A percentile compares a stretch with the other conserved stretches of the same genome.
These are phyloP conservation scores for Hirtodrosophila duncani DNA, from an alignment of 2,888 invertebrate species.

Conservation along the genomic window DNA sequence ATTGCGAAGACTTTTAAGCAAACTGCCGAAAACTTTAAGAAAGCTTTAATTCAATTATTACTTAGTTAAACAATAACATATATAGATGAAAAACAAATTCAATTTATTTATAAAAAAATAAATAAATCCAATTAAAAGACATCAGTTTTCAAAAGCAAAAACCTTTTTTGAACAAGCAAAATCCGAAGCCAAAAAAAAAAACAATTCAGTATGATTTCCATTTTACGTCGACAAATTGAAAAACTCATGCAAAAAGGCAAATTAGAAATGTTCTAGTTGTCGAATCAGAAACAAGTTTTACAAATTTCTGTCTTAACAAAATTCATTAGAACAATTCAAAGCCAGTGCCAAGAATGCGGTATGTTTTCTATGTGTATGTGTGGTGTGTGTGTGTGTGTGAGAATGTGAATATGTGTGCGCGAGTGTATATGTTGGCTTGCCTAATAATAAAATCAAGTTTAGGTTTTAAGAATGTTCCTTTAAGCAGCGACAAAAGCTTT, in stretches of 20 bases:
- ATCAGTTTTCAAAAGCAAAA: conserved; percentile 18
- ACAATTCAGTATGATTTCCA: conserved; percentile 37
- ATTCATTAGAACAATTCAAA: conserved; percentile 71
- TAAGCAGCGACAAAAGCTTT: conserved; percentile 58
- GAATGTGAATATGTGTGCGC: neutral
- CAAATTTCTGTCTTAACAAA: conserved; percentile 49
- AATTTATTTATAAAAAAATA: too few species aligned
- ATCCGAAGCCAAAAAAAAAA: conserved; percentile 24
- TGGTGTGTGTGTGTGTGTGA: neutral
- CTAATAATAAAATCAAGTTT: conserved; percentile 69
- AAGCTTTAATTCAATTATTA: too few species aligned
- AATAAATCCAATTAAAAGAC: conserved; percentile 23
- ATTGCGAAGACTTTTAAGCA: too few species aligned
- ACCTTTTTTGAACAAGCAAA: conserved; percentile 44
- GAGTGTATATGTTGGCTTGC: conserved; percentile 29
- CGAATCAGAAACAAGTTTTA: conserved; percentile 56
- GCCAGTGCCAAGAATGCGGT: conserved; percentile 60
- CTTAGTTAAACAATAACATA: too few species aligned
- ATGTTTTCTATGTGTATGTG: conserved; percentile 17
- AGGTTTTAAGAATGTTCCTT: conserved; percentile 48
- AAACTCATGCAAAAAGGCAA: conserved; percentile 49
- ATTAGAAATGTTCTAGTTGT: conserved; percentile 49
- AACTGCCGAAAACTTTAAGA: too few species aligned
- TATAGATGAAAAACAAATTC: too few species aligned
- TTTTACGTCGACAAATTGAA: conserved; percentile 22